Base-by-base conservation (phyloP, 1,140 invertebrate genomes). In the Drosophila santomea region DNA sequence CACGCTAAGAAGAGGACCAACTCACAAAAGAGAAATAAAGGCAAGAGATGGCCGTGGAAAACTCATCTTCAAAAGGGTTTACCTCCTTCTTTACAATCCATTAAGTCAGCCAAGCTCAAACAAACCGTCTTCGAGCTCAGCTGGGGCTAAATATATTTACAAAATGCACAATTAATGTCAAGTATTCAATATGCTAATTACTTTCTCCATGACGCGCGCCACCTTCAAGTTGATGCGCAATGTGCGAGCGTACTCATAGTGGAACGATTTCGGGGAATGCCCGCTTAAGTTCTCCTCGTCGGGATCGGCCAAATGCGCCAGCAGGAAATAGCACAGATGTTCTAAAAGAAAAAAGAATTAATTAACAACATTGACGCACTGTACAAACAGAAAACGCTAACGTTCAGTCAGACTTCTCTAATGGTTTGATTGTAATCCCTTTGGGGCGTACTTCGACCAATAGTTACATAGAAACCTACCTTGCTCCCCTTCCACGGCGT, bases 281-380 rank as follows among this genome's bases (percentile, higher is more conserved):
- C 84, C 81, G 54, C 84, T 90, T 15, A 78, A 62, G 54, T 92
- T 92, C 51, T 83, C 74, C 39, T 80, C 67, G 12, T 88, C 76
- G 4, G 91, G 91, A 78, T 91, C 72, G 15, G 68, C 66, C 7
- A 91, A 47, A 43, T 92, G 91, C 0, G 91, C 90, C n/a, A 92
- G 54, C 23, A 92, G 58, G 43, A 92, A 91, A 50, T 91, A 92
- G n/a, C 89, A 78, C 3, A 91, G 56, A 50, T 92, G 90, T 52
- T 92, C 91, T 88, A 43, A 44, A 17, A 78, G 10, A 11, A 17
- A 28, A 55, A 14, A 63, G 68, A 59, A 47, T 45, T 35, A 12
- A 43, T 3, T 15, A 5, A 5, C 17, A 48, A 14, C 47, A 8
- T 58, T 47, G 28, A 54, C 36, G 11, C 10, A 28, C 23, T 32